Conservation (phyloP, 2,888 invertebrate species). For the Dynastes grantii region DNA sequence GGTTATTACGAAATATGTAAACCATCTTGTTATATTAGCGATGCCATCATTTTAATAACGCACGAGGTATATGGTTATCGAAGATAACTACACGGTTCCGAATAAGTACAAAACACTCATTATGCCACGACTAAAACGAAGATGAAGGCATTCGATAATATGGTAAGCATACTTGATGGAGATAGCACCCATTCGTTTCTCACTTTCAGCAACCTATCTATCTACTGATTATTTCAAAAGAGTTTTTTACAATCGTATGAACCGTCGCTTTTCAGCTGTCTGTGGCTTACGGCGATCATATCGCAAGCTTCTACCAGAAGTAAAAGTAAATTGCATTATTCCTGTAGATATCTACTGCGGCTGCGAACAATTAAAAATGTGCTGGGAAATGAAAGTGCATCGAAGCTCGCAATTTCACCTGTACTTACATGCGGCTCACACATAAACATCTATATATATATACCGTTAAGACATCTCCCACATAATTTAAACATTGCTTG, state of each 20-base stretch:
- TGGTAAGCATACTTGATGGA: too few relatives aligned
- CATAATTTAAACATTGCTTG: slow-evolving; percentile 25
- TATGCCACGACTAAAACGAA: too few relatives aligned
- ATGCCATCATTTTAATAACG: too few relatives aligned
- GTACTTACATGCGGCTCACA: slow-evolving; percentile 17
- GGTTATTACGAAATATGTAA: too few relatives aligned
- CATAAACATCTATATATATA: neutral
- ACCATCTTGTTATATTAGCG: too few relatives aligned
- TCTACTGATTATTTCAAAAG: neutral
- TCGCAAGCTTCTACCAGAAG: slow-evolving; percentile 19
- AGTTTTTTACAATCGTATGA: neutral
- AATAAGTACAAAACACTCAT: too few relatives aligned
- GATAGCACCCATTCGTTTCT: neutral
- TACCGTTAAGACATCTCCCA: slow-evolving; percentile 28
- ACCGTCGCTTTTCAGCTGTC: slow-evolving; percentile 3
- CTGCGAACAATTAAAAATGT: slow-evolving; percentile 36
- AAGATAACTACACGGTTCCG: too few relatives aligned
- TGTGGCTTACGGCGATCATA: slow-evolving; percentile 23
- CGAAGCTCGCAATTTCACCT: slow-evolving; percentile 40
- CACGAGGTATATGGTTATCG: too few relatives aligned
- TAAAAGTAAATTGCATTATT: slow-evolving; percentile 35
- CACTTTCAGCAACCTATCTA: neutral
- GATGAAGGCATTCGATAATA: too few relatives aligned
- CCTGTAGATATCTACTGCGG: slow-evolving; percentile 15
- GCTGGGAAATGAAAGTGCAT: slow-evolving; percentile 46